phyloP scores from a whole-genome alignment of 2,888 invertebrate genomes.

The Tricholauxania praeusta region DNA sequence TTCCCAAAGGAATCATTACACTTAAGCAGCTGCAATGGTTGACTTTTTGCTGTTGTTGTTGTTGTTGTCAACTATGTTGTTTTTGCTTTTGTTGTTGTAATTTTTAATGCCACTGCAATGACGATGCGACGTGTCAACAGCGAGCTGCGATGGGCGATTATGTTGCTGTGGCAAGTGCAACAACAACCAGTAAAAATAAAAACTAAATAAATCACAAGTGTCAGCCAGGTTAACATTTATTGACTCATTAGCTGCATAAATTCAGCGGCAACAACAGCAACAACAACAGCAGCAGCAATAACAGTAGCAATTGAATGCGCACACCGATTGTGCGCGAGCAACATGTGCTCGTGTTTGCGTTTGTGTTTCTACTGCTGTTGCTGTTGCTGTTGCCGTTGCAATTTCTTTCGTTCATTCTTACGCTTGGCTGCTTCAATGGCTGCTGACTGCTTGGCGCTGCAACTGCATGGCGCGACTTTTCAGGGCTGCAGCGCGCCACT shows the following conservation, averaged over 20 bases:
- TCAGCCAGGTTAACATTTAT: slow-evolving; percentile 53
- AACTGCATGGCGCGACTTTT: not conserved
- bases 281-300: slow-evolving; percentile 6
- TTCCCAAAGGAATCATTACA: slow-evolving; percentile 41
- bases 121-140: not conserved
- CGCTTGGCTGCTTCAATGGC: slow-evolving; percentile 2
- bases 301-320: not conserved
- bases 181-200: slow-evolving; percentile 19
- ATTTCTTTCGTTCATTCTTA: slow-evolving; percentile 17
- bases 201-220: slow-evolving; percentile 53
- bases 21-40: not conserved
- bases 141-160: slow-evolving; percentile 23
- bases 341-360: not conserved
- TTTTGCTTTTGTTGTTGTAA: not conserved
- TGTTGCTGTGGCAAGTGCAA: slow-evolving; percentile 24
- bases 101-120: no score
- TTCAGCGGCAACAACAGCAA: slow-evolving; percentile 40
- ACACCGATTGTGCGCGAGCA: no score
- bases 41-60: slow-evolving; percentile 4
- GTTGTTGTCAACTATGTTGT: not conserved
- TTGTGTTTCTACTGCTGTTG: no score
- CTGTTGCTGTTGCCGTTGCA: slow-evolving; percentile 16
- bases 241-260: slow-evolving; percentile 50
- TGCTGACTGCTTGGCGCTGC: slow-evolving; percentile 9
- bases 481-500: slow-evolving; percentile 25